These are phyloP conservation scores for Odocoileus hemionus DNA, from an alignment of 2,113 vertebrate species.

Conservation along the genomic window DNA sequence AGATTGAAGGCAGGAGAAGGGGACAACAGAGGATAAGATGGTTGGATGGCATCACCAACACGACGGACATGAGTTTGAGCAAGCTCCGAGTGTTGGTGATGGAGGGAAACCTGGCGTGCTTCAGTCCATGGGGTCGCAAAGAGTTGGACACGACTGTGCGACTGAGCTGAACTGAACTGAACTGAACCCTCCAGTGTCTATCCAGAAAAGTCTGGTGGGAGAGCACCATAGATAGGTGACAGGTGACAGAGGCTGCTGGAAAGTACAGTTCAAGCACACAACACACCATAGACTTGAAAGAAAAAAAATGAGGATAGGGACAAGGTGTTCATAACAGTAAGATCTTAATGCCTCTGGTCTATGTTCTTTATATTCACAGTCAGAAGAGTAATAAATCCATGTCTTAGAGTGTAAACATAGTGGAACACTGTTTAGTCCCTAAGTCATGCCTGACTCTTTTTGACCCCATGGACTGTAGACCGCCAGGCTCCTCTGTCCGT, in stretches of 20 bases:
- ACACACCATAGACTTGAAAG: background rate
- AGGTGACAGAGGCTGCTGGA: background rate
- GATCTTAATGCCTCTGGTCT: background rate
- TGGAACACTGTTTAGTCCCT: background rate
- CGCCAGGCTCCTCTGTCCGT: background rate
- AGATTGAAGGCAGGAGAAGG: background rate
- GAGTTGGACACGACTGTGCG: background rate
- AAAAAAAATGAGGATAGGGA: background rate
- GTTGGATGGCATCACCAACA: background rate
- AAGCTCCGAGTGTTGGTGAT: background rate
- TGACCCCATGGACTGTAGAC: background rate
- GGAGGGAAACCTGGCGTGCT: background rate
- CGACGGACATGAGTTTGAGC: background rate
- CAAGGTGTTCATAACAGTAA: background rate
- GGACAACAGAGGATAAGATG: background rate
- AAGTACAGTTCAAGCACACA: background rate
- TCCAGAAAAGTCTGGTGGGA: background rate
- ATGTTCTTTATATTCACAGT: background rate
- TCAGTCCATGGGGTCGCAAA: background rate
- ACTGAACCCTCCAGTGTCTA: background rate
- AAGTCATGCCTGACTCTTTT: background rate
- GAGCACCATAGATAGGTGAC: background rate
- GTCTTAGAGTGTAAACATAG: background rate
- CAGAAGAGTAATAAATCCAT: constrained; percentile 25
- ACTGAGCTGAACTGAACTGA: background rate